phyloP scores from a whole-genome alignment of 2,888 invertebrate species.

The Aphodius sticticus region DNA sequence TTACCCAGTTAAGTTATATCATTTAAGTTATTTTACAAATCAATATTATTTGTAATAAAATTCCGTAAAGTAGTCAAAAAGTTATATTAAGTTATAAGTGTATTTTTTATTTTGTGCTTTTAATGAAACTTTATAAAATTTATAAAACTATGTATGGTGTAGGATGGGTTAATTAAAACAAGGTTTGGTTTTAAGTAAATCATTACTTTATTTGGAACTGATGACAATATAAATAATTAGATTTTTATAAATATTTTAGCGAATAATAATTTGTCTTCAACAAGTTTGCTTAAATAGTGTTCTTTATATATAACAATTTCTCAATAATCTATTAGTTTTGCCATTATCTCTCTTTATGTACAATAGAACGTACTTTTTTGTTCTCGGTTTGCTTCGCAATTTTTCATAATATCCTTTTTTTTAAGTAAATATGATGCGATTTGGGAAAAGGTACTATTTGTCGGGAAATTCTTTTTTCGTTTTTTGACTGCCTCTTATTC shows the following conservation, averaged over 20 bases:
- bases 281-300: conserved; percentile 44
- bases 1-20: too few relatives aligned
- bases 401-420: neutral
- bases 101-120: too few relatives aligned
- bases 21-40: too few relatives aligned
- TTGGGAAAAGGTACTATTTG: neutral
- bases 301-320: conserved; percentile 43
- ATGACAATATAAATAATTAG: conserved; percentile 37
- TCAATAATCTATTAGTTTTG: conserved; percentile 41
- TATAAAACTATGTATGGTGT: neutral
- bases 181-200: conserved; percentile 30
- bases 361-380: conserved; percentile 33
- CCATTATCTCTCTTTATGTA: conserved; percentile 23
- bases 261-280: conserved; percentile 40
- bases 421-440: neutral
- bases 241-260: conserved; percentile 34
- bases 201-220: conserved; percentile 34
- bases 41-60: too few relatives aligned
- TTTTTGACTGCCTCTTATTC: too few relatives aligned
- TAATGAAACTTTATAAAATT: too few relatives aligned
- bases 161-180: neutral
- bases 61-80: too few relatives aligned
- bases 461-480: too few relatives aligned
- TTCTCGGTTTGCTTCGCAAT: conserved; percentile 39
- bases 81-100: too few relatives aligned